Evolutionary conservation across 2,888 invertebrate species (phyloP), one percentile per base, ranked within the genome.

Genomic region (Drosophila picticornis): DNA sequence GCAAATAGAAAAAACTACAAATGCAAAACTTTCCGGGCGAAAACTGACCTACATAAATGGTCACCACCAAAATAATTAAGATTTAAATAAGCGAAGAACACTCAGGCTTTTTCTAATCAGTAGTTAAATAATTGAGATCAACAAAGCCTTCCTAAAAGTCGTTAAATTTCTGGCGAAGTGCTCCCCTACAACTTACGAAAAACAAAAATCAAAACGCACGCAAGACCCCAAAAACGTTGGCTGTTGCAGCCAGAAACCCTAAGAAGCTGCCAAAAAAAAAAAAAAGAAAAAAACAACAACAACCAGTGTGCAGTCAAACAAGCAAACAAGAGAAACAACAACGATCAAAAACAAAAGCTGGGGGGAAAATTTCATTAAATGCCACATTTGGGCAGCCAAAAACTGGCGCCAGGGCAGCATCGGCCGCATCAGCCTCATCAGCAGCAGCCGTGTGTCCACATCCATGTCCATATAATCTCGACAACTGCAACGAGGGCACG

Each of bases 321-420:
- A 78, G 64, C 66, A 52, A 66, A 51, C 62, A 73, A 72, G 68
- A 69, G 55, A 55, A 77, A 59, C 59, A 65, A 56, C 66, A 78
- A 69, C 71, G 80, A 77, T 43, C 11, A 55, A 67, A 59, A 55
- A 52, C 55, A 48, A 65, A 36, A 76, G 60, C 38, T 57, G 48
- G 61, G 72, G 66, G 74, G 70, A 57, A 84, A 89, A 84, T 91
- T 91, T 91, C 91, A 91, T 91, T 91, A 91, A 91, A 90, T 82
- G 83, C 86, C 85, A 85, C 87, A 87, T 86, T 86, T 89, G 89
- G 87, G 89, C 86, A 67, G 76, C 74, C 84, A 80, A 85, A 88
- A 90, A 88, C 90, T 92, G 91, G 91, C 91, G 91, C 91, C 91
- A 91, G 84, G 78, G 77, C 84, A 66, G 64, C 60, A 66, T 50